Conservation (phyloP, 2,113 vertebrate species). For the Clarias macrocephalus region DNA sequence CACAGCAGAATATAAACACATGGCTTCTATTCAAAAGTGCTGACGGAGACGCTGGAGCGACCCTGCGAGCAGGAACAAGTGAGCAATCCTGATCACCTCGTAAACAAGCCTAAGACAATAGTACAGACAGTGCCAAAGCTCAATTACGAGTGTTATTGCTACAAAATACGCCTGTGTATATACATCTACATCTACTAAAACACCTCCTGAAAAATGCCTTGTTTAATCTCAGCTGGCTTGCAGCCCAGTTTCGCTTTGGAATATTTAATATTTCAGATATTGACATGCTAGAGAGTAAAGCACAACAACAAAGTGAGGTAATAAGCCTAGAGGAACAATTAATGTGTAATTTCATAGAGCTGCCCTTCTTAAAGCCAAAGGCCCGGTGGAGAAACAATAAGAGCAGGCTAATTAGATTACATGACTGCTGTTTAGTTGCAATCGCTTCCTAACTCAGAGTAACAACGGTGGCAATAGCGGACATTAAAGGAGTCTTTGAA, state of each 20-base stretch:
- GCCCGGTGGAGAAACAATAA: background rate
- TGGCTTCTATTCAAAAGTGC: background rate
- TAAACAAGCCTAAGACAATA: background rate
- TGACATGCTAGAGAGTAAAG: background rate
- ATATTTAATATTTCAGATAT: conserved; percentile 13
- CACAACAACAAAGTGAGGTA: background rate
- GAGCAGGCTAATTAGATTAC: conserved; percentile 14
- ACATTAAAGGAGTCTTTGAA: background rate
- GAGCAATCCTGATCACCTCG: background rate
- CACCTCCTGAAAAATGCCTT: background rate
- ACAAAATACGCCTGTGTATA: background rate
- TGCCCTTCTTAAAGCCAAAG: conserved; percentile 2
- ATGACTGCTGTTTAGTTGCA: background rate
- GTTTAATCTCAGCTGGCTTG: background rate
- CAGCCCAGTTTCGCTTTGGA: background rate
- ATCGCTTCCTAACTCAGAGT: background rate
- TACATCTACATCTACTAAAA: background rate
- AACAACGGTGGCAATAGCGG: background rate
- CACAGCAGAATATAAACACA: background rate
- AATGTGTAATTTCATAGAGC: conserved; percentile 14
- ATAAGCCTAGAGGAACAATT: conserved; percentile 21
- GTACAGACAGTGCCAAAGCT: background rate
- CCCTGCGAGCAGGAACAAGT: background rate
- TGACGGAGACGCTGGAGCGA: background rate
- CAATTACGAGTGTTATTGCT: background rate